phyloP scores from a whole-genome alignment of 37 sponge, comb jelly and placozoan species.

The Crambe crambe region DNA sequence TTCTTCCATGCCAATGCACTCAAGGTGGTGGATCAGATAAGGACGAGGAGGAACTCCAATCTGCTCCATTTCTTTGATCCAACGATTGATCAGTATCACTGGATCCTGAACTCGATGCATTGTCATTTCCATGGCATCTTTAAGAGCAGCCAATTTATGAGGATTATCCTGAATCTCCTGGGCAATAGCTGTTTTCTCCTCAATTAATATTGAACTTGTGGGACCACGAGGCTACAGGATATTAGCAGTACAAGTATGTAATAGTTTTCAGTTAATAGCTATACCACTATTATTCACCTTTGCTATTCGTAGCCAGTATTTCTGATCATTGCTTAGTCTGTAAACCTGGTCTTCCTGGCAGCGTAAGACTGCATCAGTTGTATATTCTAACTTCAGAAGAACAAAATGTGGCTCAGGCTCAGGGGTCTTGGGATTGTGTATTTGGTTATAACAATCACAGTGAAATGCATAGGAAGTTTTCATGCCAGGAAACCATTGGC shows the following conservation, averaged over 20 bases:
- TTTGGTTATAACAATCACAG: neutral
- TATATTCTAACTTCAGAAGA: neutral
- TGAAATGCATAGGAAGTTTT: neutral
- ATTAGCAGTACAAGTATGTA: neutral
- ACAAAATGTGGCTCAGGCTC: no score
- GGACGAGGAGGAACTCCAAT: neutral
- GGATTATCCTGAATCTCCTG: neutral
- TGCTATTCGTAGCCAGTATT: slow-evolving; percentile 8
- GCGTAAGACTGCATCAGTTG: neutral
- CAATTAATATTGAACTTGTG: neutral
- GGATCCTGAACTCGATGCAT: neutral
- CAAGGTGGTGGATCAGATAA: slow-evolving; percentile 6
- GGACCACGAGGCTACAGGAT: no score
- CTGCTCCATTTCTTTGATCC: neutral
- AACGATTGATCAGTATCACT: neutral
- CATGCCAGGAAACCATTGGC: slow-evolving; percentile 32
- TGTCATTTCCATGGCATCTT: slow-evolving; percentile 7
- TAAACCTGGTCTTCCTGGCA: neutral
- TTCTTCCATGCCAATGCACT: neutral
- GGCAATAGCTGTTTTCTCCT: neutral
- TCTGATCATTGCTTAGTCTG: neutral
- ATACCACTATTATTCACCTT: neutral
- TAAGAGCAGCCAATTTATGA: neutral
- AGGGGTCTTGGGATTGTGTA: no score
- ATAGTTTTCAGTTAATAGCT: neutral